These are phyloP conservation scores for Toxostoma redivivum DNA, from an alignment of 2,113 vertebrate species.

Conservation along the genomic window DNA sequence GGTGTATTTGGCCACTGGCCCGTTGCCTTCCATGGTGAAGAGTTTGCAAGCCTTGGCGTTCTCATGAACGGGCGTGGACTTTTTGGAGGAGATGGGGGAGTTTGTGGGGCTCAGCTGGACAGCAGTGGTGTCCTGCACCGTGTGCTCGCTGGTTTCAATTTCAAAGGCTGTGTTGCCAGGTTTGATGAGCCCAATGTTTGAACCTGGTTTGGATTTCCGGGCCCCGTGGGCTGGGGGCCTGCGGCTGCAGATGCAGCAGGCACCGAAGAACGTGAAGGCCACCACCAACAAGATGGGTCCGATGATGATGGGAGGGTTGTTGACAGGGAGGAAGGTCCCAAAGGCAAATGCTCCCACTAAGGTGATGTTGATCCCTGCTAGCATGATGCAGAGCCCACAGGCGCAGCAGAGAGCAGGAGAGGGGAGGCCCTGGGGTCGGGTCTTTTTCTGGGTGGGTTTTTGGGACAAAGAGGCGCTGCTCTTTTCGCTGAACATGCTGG, in stretches of 20 bases:
- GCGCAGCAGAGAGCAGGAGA: constrained; percentile 92
- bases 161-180: constrained; percentile 85
- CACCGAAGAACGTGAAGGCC: constrained; percentile 85
- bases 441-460: constrained; percentile 69
- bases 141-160: constrained; percentile 94
- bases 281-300: constrained; percentile 86
- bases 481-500: constrained; percentile 73
- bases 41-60: constrained; percentile 56
- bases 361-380: constrained; percentile 95
- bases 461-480: constrained; percentile 66
- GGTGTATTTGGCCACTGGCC: constrained; percentile 49
- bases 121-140: constrained; percentile 89
- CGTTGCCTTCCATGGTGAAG: constrained; percentile 70
- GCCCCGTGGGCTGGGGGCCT: constrained; percentile 64
- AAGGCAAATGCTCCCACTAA: constrained; percentile 91
- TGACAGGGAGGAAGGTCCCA: constrained; percentile 79
- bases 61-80: constrained; percentile 74
- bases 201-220: constrained; percentile 61
- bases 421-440: constrained; percentile 75
- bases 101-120: constrained; percentile 91
- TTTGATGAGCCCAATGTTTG: constrained; percentile 77
- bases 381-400: constrained; percentile 92
- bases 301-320: constrained; percentile 87
- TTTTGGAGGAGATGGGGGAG: constrained; percentile 81
- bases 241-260: constrained; percentile 87